Evolutionary conservation across 2,888 invertebrate species (phyloP), one percentile per base, ranked within the genome.

Genomic region (Allacma fusca): DNA sequence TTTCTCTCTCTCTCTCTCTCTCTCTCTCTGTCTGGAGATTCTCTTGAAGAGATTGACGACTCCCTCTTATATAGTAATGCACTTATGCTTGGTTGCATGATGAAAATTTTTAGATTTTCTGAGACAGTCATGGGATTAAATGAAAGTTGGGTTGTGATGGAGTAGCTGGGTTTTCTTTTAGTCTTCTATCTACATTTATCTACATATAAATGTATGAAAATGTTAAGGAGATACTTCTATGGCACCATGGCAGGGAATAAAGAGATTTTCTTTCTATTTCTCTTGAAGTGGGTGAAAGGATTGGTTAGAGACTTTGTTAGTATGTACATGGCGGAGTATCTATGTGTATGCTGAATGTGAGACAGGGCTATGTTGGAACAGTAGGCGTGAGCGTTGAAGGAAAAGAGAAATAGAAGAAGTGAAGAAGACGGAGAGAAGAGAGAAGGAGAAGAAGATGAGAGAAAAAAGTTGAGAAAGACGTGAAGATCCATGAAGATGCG

Each of bases 401-500:
- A 44, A 71, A 50, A 70, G 57, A 64, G 40, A n/a, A 1, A 73
- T 57, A 62, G 34, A 44, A 44, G 43, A 44, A 44, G 43, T 21
- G 21, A 50, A 50, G 50, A 57, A 74, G 50, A 50, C 19, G n/a
- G n/a, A 16, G 5, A 50, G 40, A 24, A 62, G 71, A 74, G 50
- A 50, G 50, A 12, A 50, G 50, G 50, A 50, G 50, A 26, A 62
- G 64, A 43, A 74, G 65, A 74, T 44, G 67, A 26, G 65, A 24
- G 43, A 67, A 71, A 67, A 74, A 74, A 67, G 50, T 65, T 40
- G 40, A 44, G 74, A 40, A 74, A 74, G 74, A 72, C 65, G 65
- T 74, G 78, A 50, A 74, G 74, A 73, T 73, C 62, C 73, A 73
- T 68, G 69, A 69, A 74, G 73, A 77, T 73, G 73, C 57, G 73